These are phyloP conservation scores for Amazonetta brasiliensis DNA, from an alignment of 2,797 vertebrate genomes.

Conservation along the genomic window DNA sequence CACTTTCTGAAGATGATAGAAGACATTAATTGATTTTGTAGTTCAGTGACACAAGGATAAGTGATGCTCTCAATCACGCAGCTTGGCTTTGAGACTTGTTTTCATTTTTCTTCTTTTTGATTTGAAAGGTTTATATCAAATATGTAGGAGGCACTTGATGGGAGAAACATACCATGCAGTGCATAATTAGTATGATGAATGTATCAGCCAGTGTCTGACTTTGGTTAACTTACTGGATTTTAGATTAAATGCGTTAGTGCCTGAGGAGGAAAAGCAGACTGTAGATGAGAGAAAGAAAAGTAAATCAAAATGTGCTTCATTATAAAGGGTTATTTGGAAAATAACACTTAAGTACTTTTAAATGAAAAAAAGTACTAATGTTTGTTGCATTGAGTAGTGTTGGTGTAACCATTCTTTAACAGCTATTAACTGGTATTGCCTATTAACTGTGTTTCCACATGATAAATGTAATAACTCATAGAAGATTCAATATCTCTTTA, in stretches of 20 bases:
- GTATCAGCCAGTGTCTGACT: not conserved
- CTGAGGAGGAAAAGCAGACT: not conserved
- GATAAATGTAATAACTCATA: not conserved
- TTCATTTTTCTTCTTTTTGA: constrained; percentile 49
- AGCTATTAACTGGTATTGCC: rapidly evolving
- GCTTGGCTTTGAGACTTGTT: constrained; percentile 29
- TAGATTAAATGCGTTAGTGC: not conserved
- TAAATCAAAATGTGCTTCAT: not conserved
- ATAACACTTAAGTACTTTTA: not conserved
- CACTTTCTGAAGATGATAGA: constrained; percentile 70
- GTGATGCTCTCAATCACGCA: constrained; percentile 69
- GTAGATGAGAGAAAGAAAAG: not conserved
- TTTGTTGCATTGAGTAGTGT: not conserved
- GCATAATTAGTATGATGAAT: constrained; percentile 65
- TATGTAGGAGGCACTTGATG: constrained; percentile 45
- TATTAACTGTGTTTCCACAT: not conserved
- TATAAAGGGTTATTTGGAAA: not conserved
- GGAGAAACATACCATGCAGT: constrained; percentile 35
- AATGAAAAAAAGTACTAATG: not conserved
- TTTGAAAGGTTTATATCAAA: constrained; percentile 72
- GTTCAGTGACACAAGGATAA: constrained; percentile 66
- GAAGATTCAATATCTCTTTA: not conserved
- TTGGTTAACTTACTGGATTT: constrained; percentile 6
- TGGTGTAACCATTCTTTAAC: not conserved
- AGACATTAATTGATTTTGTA: constrained; percentile 77